phyloP scores from a whole-genome alignment of 1,140 invertebrate genomes.

The Drosophila suzukii region DNA sequence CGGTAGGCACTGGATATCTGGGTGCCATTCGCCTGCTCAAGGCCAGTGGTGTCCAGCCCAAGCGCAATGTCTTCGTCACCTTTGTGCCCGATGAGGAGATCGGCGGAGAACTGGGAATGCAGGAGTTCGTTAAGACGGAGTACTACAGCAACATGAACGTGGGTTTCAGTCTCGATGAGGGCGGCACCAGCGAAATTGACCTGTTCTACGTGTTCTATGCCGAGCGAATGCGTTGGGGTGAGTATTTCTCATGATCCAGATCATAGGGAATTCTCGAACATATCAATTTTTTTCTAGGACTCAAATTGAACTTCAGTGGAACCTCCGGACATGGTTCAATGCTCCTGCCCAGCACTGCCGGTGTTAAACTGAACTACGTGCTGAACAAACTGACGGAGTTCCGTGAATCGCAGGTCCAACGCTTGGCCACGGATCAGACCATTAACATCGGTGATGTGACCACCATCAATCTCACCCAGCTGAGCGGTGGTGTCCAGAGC shows the following conservation, averaged over 20 bases:
- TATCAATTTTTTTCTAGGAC: constrained; percentile 15
- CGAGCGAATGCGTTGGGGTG: constrained; percentile 90
- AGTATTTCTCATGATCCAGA: constrained; percentile 54
- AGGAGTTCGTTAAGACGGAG: constrained; percentile 90
- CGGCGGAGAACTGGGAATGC: constrained; percentile 93
- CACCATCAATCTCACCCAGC: constrained; percentile 93
- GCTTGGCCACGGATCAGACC: constrained; percentile 87
- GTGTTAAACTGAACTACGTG: constrained; percentile 91
- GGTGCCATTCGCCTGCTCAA: constrained; percentile 90
- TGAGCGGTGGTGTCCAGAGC: constrained; percentile 94
- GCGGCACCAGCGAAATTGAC: constrained; percentile 86
- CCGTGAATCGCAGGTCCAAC: constrained; percentile 88
- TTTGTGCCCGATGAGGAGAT: constrained; percentile 97
- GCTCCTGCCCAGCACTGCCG: constrained; percentile 91
- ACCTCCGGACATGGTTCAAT: constrained; percentile 95
- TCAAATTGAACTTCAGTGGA: constrained; percentile 85
- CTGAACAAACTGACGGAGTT: constrained; percentile 92
- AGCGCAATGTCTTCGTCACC: constrained; percentile 89
- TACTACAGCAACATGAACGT: constrained; percentile 93
- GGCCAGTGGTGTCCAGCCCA: constrained; percentile 85
- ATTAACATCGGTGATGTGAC: constrained; percentile 93
- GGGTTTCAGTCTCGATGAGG: constrained; percentile 96
- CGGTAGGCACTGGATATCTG: constrained; percentile 84
- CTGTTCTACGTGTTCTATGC: constrained; percentile 90
- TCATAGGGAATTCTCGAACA: neutral